Evolutionary conservation across 2,888 invertebrate species (phyloP).

Genomic region (Galeopsomyia nigrocyanea): DNA sequence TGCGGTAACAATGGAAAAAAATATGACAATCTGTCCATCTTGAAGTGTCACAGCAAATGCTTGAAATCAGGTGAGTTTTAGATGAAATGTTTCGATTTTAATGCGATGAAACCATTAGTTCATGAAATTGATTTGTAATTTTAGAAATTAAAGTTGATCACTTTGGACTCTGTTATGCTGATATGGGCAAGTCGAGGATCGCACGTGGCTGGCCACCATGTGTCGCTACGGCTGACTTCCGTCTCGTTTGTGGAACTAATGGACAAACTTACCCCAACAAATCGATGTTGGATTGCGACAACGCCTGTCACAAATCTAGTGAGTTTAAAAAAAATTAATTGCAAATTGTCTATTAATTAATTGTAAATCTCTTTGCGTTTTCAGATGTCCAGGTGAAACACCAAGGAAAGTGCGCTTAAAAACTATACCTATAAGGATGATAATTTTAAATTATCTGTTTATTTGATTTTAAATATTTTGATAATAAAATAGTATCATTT

Average conservation of each 20-base stretch:
- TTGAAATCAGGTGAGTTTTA: too few relatives aligned
- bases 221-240: background rate
- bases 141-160: too few relatives aligned
- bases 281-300: background rate
- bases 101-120: too few relatives aligned
- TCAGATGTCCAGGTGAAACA: background rate
- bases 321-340: background rate
- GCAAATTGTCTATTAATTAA: background rate
- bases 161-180: too few relatives aligned
- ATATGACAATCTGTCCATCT: too few relatives aligned
- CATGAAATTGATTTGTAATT: too few relatives aligned
- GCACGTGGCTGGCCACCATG: background rate
- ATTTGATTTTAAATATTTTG: slow-evolving; percentile 7
- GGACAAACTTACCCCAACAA: background rate
- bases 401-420: background rate
- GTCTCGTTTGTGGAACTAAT: background rate
- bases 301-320: background rate
- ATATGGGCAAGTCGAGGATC: too few relatives aligned
- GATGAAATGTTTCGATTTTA: too few relatives aligned
- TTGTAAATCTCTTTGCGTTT: background rate
- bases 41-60: too few relatives aligned
- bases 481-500: too few relatives aligned
- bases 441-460: slow-evolving; percentile 13
- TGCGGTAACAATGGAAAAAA: too few relatives aligned
- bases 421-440: too few relatives aligned